phyloP scores from a whole-genome alignment of 2,888 invertebrate genomes.

The Megamerina dolium region DNA sequence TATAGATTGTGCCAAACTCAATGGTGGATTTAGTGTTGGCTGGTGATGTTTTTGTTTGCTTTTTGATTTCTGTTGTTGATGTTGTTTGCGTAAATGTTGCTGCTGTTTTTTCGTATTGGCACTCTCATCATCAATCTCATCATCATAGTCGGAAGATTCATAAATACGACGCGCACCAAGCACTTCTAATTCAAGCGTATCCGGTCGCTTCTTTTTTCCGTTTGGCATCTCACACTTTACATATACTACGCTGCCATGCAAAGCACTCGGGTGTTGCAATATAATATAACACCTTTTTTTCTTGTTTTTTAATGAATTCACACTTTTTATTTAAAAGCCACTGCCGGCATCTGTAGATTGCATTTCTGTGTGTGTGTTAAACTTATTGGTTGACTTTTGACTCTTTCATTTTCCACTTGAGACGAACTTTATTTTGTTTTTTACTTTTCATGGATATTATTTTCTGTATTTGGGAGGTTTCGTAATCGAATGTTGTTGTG shows the following conservation, averaged over 20 bases:
- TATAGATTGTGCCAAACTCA: not conserved
- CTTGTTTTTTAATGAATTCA: not conserved
- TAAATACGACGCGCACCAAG: slow-evolving; percentile 49
- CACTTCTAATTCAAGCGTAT: slow-evolving; percentile 52
- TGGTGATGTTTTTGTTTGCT: not conserved
- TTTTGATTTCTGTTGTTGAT: too few species aligned
- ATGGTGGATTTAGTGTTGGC: not conserved
- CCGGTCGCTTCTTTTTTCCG: slow-evolving; percentile 37
- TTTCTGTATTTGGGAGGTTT: too few species aligned
- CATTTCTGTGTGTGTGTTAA: not conserved
- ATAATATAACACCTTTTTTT: slow-evolving; percentile 5
- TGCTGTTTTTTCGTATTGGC: not conserved
- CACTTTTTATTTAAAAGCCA: not conserved
- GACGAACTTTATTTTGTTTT: not conserved
- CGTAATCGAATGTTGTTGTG: too few species aligned
- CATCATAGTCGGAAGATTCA: too few species aligned
- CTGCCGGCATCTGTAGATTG: not conserved
- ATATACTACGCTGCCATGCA: slow-evolving; percentile 24
- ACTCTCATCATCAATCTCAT: slow-evolving; percentile 15
- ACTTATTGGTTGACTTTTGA: not conserved
- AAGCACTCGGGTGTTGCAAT: too few species aligned
- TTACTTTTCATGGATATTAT: not conserved
- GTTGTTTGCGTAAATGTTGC: not conserved
- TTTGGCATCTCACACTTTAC: slow-evolving; percentile 34
- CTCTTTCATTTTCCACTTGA: not conserved